A percentile compares a stretch with the other conserved stretches of the same genome.
phyloP scores from a whole-genome alignment of 2,797 vertebrate genomes.

The Sternarchorhynchus goeldii region DNA sequence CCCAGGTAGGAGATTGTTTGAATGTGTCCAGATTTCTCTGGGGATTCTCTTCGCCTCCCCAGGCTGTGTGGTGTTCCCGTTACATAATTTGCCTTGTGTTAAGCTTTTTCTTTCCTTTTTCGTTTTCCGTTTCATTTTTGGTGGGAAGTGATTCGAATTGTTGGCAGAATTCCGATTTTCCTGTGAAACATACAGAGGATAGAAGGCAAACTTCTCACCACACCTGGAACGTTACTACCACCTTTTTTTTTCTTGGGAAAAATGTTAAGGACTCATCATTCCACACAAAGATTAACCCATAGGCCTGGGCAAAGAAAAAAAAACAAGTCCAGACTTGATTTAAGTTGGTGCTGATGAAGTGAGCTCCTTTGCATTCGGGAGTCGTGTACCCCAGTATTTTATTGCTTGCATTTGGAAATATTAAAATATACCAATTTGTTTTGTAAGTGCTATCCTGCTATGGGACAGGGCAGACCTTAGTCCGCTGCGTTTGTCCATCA shows the following conservation, averaged over 20 bases:
- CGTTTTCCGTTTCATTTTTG: neutral
- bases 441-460: too few species aligned
- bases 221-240: neutral
- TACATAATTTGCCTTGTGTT: slow-evolving; percentile 55
- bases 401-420: neutral
- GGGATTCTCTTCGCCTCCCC: slow-evolving; percentile 39
- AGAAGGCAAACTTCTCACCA: neutral
- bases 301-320: slow-evolving; percentile 8
- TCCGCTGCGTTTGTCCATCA: too few species aligned
- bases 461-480: too few species aligned
- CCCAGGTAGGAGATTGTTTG: slow-evolving; percentile 41
- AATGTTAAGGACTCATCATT: slow-evolving; percentile 41
- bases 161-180: slow-evolving; percentile 8
- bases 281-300: slow-evolving; percentile 24
- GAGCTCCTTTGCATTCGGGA: slow-evolving; percentile 6
- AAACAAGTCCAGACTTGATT: slow-evolving; percentile 29
- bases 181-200: slow-evolving; percentile 13
- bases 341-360: slow-evolving; percentile 47
- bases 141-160: slow-evolving; percentile 9
- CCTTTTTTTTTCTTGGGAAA: neutral
- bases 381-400: neutral
- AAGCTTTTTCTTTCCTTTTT: slow-evolving; percentile 19
- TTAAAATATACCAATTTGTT: too few species aligned
- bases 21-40: slow-evolving; percentile 46
- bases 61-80: slow-evolving; percentile 48